phyloP scores from a whole-genome alignment of 2,888 invertebrate species.

The Folsomia manolachei region DNA sequence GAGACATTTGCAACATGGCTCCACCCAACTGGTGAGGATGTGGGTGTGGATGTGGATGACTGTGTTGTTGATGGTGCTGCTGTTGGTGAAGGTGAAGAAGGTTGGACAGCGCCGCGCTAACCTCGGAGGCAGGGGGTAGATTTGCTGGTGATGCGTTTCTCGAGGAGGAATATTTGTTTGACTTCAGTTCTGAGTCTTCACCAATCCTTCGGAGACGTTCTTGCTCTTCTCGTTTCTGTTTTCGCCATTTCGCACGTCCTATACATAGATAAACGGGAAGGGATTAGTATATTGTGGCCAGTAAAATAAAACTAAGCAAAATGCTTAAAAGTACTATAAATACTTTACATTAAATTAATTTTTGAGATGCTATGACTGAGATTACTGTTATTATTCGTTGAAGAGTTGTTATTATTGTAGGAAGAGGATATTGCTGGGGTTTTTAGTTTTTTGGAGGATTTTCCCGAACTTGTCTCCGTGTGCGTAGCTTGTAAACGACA shows the following conservation, averaged over 20 bases:
- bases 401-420: too few relatives aligned
- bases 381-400: too few relatives aligned
- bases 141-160: constrained; percentile 27
- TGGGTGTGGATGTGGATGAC: constrained; percentile 10
- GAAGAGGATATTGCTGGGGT: too few relatives aligned
- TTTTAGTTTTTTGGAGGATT: too few relatives aligned
- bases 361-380: too few relatives aligned
- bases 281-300: neutral
- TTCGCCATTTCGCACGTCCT: constrained; percentile 89
- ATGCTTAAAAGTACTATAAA: neutral
- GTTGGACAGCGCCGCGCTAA: constrained; percentile 9
- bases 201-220: constrained; percentile 74
- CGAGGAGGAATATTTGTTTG: constrained; percentile 30
- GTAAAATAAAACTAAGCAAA: neutral
- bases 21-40: neutral
- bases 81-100: constrained; percentile 31
- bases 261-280: too few relatives aligned
- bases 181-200: constrained; percentile 61
- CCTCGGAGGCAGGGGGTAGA: constrained; percentile 2
- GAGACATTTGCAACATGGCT: constrained; percentile 20
- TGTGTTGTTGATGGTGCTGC: constrained; percentile 28
- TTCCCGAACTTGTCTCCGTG: too few relatives aligned
- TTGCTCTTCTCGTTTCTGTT: constrained; percentile 75
- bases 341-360: too few relatives aligned
- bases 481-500: too few relatives aligned